phyloP scores from a whole-genome alignment of 2,888 invertebrate genomes.

The Rambutsinella grinnellia region DNA sequence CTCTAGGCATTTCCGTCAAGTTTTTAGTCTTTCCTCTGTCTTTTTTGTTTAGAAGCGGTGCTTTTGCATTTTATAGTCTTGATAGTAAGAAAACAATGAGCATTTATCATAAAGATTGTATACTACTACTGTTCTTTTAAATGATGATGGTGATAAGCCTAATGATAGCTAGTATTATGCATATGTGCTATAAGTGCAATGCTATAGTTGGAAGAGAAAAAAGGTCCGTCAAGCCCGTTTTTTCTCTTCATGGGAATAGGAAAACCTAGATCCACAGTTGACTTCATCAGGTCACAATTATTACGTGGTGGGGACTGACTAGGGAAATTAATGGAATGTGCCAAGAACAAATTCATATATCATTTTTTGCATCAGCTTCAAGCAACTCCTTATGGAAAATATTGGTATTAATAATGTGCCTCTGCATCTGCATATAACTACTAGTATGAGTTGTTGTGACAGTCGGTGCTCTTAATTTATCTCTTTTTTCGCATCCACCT shows the following conservation, averaged over 20 bases:
- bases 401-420: too few species aligned
- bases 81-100: constrained; percentile 35
- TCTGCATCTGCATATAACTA: neutral
- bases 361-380: constrained; percentile 3
- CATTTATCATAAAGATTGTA: constrained; percentile 5
- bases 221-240: constrained; percentile 47
- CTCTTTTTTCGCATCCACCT: neutral
- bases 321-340: constrained; percentile 44
- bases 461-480: neutral
- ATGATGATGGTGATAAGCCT: constrained; percentile 14
- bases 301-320: neutral
- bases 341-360: constrained; percentile 48
- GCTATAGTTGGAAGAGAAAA: constrained; percentile 7
- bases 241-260: constrained; percentile 56
- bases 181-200: constrained; percentile 17
- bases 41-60: constrained; percentile 34
- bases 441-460: neutral
- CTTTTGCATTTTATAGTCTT: constrained; percentile 44
- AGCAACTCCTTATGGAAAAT: neutral
- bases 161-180: constrained; percentile 17
- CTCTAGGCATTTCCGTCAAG: constrained; percentile 57
- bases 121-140: neutral
- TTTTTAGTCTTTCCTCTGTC: constrained; percentile 48
- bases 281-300: constrained; percentile 40
- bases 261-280: constrained; percentile 55